Evolutionary conservation across 2,888 invertebrate genomes (phyloP).

Genomic region (Conus canariensis): DNA sequence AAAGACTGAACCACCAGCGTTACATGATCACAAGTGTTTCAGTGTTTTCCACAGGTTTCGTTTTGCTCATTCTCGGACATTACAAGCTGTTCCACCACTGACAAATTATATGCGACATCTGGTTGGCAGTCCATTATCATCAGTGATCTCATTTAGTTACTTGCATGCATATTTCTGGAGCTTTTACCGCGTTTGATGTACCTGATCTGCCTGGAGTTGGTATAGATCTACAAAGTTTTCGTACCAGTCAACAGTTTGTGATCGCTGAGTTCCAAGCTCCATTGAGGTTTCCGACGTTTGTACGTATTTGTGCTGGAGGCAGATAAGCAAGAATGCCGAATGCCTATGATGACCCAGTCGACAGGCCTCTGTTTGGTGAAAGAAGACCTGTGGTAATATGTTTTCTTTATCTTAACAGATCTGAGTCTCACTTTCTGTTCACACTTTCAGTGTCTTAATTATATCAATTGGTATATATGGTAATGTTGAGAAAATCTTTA

Average conservation of each 20-base stretch:
- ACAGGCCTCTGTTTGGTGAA: conserved; percentile 41
- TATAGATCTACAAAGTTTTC: not conserved
- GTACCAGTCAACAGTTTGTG: too few relatives aligned
- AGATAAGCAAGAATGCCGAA: not conserved
- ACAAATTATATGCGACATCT: not conserved
- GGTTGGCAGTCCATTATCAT: not conserved
- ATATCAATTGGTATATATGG: too few relatives aligned
- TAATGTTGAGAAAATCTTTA: too few relatives aligned
- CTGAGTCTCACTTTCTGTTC: not conserved
- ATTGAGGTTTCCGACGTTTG: too few relatives aligned
- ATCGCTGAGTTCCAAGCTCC: too few relatives aligned
- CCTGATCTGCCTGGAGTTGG: too few relatives aligned
- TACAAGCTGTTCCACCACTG: not conserved
- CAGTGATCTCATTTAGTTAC: not conserved
- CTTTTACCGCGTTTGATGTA: not conserved
- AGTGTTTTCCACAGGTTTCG: too few relatives aligned
- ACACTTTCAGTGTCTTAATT: not conserved
- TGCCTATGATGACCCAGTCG: conserved; percentile 40
- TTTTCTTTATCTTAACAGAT: not conserved
- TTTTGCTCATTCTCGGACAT: too few relatives aligned
- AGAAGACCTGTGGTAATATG: conserved; percentile 36
- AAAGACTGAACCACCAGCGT: too few relatives aligned
- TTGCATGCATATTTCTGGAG: not conserved
- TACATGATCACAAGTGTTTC: too few relatives aligned
- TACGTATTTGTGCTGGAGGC: too few relatives aligned